Conservation (phyloP, 2,888 invertebrate genomes). For the Hecatera dysodea region DNA sequence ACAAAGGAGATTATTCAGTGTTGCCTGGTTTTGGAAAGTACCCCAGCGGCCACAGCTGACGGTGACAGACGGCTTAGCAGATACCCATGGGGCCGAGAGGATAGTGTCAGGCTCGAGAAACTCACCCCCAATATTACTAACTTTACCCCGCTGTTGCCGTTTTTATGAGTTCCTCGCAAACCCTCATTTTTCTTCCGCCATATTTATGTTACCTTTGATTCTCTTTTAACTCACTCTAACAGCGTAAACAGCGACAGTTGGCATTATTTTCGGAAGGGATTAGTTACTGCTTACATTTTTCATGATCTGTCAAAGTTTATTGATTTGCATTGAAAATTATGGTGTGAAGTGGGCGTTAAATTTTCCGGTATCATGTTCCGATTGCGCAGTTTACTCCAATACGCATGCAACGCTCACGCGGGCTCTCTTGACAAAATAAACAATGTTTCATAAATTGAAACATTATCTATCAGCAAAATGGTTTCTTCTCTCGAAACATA, state of each 20-base stretch:
- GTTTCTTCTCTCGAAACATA: constrained; percentile 35
- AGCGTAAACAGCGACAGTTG: constrained; percentile 11
- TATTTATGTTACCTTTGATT: constrained; percentile 38
- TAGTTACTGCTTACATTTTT: constrained; percentile 20
- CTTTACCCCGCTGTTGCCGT: constrained; percentile 10
- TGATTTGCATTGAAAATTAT: constrained; percentile 22
- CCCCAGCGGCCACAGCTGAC: constrained; percentile 25
- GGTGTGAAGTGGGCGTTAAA: constrained; percentile 17
- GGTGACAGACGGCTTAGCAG: constrained; percentile 34
- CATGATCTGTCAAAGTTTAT: constrained; percentile 11
- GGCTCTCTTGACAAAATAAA: constrained; percentile 32
- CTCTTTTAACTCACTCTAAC: constrained; percentile 15
- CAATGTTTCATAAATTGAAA: constrained; percentile 34
- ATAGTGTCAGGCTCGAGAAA: constrained; percentile 32
- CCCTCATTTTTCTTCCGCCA: constrained; percentile 37
- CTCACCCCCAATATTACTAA: constrained; percentile 13
- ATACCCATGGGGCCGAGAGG: constrained; percentile 24
- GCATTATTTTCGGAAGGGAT: constrained; percentile 31
- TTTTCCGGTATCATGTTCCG: not conserved
- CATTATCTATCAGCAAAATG: constrained; percentile 28
- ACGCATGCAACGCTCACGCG: constrained; percentile 5
- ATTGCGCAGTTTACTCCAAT: constrained; percentile 9
- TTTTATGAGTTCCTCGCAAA: constrained; percentile 20
- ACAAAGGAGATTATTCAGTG: constrained; percentile 43
- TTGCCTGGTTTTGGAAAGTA: constrained; percentile 23